Percentiles rank a stretch among this genome's conserved stretches.
Conservation (phyloP, 2,888 invertebrate genomes). For the Eutolmus rufibarbis region DNA sequence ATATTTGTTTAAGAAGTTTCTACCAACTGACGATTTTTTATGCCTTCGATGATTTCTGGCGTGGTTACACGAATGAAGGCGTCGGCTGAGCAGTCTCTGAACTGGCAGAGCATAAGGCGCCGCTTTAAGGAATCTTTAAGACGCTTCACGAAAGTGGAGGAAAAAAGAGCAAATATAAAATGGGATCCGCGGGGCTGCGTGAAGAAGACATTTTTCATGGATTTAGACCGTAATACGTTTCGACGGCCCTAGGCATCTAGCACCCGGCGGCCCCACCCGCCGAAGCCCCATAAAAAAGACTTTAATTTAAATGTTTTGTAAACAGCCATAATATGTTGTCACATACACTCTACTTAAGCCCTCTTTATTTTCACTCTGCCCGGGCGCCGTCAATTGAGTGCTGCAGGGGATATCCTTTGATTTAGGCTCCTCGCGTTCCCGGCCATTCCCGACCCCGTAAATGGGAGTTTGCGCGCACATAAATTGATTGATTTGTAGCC, state of each 20-base stretch:
- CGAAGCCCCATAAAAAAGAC: slow-evolving; percentile 19
- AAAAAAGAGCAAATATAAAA: not conserved
- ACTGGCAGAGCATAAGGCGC: not conserved
- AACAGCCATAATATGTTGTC: slow-evolving; percentile 39
- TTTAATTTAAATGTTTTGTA: slow-evolving; percentile 42
- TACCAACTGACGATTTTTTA: not conserved
- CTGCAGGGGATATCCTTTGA: slow-evolving; percentile 31
- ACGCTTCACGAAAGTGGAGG: not conserved
- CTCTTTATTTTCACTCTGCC: slow-evolving; percentile 27
- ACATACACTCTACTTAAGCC: slow-evolving; percentile 34
- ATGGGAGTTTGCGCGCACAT: slow-evolving; percentile 33
- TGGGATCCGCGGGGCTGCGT: not conserved
- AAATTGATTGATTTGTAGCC: slow-evolving; percentile 35
- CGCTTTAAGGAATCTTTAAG: not conserved
- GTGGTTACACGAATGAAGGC: not conserved
- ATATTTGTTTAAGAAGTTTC: too few relatives aligned
- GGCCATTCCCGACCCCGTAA: slow-evolving; percentile 1
- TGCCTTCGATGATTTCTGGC: not conserved
- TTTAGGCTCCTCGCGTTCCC: slow-evolving; percentile 7
- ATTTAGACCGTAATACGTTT: slow-evolving; percentile 24
- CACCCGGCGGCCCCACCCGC: not conserved
- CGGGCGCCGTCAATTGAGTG: not conserved
- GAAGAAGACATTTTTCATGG: slow-evolving; percentile 25
- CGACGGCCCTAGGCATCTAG: not conserved
- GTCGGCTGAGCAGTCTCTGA: not conserved